phyloP scores from a whole-genome alignment of 2,888 invertebrate genomes.

The Nomada flava region DNA sequence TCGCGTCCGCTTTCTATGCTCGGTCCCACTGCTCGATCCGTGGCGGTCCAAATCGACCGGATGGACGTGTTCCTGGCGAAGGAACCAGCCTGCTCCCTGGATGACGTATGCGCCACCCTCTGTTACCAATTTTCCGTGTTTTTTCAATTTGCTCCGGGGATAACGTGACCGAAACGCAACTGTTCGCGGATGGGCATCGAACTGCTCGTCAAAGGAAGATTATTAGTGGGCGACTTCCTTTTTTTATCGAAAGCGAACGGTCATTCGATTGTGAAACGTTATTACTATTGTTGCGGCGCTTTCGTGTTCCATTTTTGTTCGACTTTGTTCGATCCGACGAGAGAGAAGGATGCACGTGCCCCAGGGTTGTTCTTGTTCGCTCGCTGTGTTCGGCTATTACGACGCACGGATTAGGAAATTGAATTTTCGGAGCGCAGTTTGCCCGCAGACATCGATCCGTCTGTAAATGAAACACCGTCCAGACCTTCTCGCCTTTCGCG shows the following conservation, averaged over 20 bases:
- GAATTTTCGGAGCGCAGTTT: slow-evolving; percentile 37
- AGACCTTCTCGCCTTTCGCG: neutral
- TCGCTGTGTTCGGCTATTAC: neutral
- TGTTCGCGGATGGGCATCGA: neutral
- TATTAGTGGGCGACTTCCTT: neutral
- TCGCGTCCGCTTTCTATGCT: slow-evolving; percentile 19
- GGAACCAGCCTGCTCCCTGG: neutral
- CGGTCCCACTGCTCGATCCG: neutral
- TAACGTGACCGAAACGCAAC: neutral
- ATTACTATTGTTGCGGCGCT: no score
- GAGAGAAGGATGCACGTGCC: neutral
- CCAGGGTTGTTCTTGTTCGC: slow-evolving; percentile 4
- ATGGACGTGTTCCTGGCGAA: neutral
- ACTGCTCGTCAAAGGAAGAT: neutral
- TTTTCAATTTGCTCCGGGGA: slow-evolving; percentile 7
- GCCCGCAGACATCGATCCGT: slow-evolving; percentile 1
- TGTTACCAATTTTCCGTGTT: neutral
- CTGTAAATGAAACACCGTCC: slow-evolving; percentile 4
- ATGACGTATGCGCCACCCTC: neutral
- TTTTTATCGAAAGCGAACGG: neutral
- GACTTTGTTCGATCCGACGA: slow-evolving; percentile 11
- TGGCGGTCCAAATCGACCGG: slow-evolving; percentile 21
- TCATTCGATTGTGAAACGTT: neutral
- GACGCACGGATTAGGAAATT: slow-evolving; percentile 41
- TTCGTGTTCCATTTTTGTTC: neutral